Evolutionary conservation across 2,113 vertebrate genomes (phyloP).

Genomic region (Heterotis niloticus): DNA sequence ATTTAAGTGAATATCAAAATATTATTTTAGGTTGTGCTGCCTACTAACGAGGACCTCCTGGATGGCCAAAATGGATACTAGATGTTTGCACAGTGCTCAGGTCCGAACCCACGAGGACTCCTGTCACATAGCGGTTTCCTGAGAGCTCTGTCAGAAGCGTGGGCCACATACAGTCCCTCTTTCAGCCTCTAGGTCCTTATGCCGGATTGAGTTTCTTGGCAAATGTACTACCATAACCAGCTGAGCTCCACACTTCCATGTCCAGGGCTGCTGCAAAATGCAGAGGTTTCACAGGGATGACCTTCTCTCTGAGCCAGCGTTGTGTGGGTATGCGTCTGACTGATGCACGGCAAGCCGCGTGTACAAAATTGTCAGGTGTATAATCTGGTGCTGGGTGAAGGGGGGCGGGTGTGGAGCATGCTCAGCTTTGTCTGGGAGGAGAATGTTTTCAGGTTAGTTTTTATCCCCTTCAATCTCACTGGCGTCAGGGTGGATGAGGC

Average conservation of each 20-base stretch:
- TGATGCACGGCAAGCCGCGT: background rate
- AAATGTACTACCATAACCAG: background rate
- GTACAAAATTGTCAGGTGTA: conserved; percentile 9
- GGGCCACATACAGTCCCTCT: background rate
- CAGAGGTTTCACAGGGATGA: background rate
- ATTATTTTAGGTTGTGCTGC: conserved; percentile 25
- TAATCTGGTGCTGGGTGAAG: background rate
- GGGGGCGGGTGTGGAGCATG: too few species aligned
- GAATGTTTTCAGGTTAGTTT: background rate
- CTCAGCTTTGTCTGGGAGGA: background rate
- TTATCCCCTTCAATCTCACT: conserved; percentile 19
- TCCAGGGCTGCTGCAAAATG: background rate
- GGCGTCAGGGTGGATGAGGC: conserved; percentile 1
- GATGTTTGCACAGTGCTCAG: conserved; percentile 11
- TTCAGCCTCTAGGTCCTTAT: background rate
- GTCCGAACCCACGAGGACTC: conserved; percentile 4
- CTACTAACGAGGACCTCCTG: conserved; percentile 14
- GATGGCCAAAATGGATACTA: conserved; percentile 14
- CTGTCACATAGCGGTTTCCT: conserved; percentile 19
- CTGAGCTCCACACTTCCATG: background rate
- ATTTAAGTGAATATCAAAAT: conserved; percentile 51
- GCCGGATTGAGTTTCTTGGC: background rate
- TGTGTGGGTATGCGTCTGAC: background rate
- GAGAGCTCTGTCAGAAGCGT: background rate
- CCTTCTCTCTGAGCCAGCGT: background rate